phyloP scores from a whole-genome alignment of 2,888 invertebrate species.

The Trichogramma dendrolimi region DNA sequence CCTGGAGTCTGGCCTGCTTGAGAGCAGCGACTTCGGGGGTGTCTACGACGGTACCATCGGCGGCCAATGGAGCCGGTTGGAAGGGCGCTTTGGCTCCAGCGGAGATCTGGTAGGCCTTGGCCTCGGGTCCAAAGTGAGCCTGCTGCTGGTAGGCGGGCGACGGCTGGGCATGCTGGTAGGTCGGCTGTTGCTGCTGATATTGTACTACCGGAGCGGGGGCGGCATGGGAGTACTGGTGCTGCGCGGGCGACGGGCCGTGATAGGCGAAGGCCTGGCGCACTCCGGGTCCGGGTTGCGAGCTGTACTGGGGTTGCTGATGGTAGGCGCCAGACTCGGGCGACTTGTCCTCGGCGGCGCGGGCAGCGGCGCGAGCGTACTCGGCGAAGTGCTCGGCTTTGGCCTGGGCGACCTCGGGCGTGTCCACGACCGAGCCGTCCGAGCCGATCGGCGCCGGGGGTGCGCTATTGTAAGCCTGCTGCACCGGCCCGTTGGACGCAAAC shows the following conservation, averaged over 20 bases:
- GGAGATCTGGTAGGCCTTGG: conserved; percentile 29
- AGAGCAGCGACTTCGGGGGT: conserved; percentile 50
- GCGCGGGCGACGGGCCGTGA: conserved; percentile 28
- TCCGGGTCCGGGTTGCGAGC: conserved; percentile 19
- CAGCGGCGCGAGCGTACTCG: conserved; percentile 48
- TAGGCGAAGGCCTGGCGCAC: conserved; percentile 17
- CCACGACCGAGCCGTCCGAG: conserved; percentile 49
- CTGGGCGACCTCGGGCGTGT: conserved; percentile 51
- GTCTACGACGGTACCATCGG: conserved; percentile 49
- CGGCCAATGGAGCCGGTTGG: conserved; percentile 48
- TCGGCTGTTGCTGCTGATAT: conserved; percentile 28
- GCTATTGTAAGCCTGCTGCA: conserved; percentile 25
- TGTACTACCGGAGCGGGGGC: conserved; percentile 17
- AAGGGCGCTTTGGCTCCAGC: conserved; percentile 38
- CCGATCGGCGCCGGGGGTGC: conserved; percentile 49
- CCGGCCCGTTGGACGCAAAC: conserved; percentile 31
- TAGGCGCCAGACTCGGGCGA: conserved; percentile 26
- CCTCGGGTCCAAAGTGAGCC: conserved; percentile 33
- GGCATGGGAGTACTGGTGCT: conserved; percentile 5
- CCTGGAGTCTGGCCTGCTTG: conserved; percentile 46
- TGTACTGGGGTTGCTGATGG: conserved; percentile 18
- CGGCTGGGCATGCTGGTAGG: conserved; percentile 9
- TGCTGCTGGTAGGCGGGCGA: conserved; percentile 27
- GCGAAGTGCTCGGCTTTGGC: conserved; percentile 51
- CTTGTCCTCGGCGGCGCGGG: conserved; percentile 42